Percentiles rank a stretch among this genome's conserved stretches.
phyloP scores from a whole-genome alignment of 2,888 invertebrate genomes.

The Lochmaea crataegi region DNA sequence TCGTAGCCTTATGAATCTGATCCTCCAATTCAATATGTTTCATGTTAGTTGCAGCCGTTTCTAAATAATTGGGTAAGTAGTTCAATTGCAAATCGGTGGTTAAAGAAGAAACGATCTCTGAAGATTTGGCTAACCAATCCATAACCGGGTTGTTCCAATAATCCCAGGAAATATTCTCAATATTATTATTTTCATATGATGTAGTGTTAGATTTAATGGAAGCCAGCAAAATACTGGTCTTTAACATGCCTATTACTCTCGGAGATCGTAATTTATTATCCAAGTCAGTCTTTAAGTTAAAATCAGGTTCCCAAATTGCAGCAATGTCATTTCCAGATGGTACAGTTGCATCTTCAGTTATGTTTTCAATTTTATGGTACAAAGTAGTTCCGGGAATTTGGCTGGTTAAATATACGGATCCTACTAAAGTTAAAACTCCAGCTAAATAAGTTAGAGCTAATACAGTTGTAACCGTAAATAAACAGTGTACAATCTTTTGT shows the following conservation, averaged over 20 bases:
- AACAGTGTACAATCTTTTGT: constrained; percentile 66
- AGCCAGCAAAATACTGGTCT: constrained; percentile 61
- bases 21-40: constrained; percentile 59
- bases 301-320: constrained; percentile 12
- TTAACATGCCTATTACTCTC: constrained; percentile 56
- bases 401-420: constrained; percentile 69
- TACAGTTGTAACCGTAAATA: constrained; percentile 69
- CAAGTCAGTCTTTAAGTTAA: constrained; percentile 37
- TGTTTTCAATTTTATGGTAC: constrained; percentile 44
- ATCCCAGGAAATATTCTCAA: constrained; percentile 60
- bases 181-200: constrained; percentile 31
- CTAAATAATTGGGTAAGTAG: constrained; percentile 49
- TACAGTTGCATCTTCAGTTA: constrained; percentile 19
- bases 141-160: constrained; percentile 64
- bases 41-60: constrained; percentile 53
- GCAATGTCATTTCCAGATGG: neutral
- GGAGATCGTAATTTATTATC: constrained; percentile 32
- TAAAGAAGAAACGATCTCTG: constrained; percentile 53
- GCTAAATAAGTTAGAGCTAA: constrained; percentile 73
- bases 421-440: constrained; percentile 70
- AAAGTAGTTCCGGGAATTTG: constrained; percentile 67
- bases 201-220: constrained; percentile 49
- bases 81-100: constrained; percentile 42
- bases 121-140: constrained; percentile 62
- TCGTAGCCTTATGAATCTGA: constrained; percentile 61